These are phyloP conservation scores for Regulus satrapa DNA, from an alignment of 2,113 vertebrate species.

Conservation along the genomic window DNA sequence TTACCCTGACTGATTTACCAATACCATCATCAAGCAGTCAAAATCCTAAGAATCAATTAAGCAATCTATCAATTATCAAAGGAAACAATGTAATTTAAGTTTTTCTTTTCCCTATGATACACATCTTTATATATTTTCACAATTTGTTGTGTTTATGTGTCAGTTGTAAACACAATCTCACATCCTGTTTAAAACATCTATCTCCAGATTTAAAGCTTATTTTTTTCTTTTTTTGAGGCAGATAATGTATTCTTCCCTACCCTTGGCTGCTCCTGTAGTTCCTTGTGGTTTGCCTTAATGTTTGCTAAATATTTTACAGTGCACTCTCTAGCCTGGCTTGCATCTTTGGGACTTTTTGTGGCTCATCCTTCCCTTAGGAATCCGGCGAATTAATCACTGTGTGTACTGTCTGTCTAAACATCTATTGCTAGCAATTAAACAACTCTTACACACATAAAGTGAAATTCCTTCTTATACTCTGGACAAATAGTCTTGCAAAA, in stretches of 20 bases:
- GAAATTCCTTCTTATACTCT: neutral
- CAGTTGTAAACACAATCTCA: neutral
- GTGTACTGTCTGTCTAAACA: neutral
- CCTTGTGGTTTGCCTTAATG: neutral
- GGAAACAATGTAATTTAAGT: neutral
- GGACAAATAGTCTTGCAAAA: neutral
- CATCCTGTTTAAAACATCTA: neutral
- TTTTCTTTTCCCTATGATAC: neutral
- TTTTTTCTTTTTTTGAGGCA: neutral
- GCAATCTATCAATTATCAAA: neutral
- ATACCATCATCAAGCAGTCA: neutral
- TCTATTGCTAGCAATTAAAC: neutral
- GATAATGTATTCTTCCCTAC: neutral
- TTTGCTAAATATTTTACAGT: conserved; percentile 28
- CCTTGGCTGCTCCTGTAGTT: neutral
- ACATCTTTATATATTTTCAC: neutral
- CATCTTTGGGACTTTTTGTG: neutral
- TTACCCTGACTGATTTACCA: neutral
- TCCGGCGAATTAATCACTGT: conserved; percentile 9
- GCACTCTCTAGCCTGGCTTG: neutral
- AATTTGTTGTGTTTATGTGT: neutral
- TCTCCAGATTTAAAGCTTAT: neutral
- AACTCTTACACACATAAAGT: neutral
- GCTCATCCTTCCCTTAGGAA: neutral
- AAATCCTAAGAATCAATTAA: neutral